These are phyloP conservation scores for Augochlora pura DNA, from an alignment of 1,140 invertebrate genomes.

Conservation along the genomic window DNA sequence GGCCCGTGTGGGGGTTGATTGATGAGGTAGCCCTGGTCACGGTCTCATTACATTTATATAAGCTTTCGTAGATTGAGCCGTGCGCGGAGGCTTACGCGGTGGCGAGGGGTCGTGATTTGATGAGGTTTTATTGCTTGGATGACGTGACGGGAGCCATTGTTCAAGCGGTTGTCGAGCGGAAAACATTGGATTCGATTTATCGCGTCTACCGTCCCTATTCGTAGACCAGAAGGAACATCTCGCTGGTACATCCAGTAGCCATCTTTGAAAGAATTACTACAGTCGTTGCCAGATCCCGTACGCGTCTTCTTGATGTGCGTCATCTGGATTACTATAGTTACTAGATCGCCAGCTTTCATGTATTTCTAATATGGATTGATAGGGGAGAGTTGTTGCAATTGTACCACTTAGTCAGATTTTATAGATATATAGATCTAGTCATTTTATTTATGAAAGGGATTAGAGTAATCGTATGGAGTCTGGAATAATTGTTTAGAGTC, in stretches of 20 bases:
- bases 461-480: too few relatives aligned
- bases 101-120: conserved; percentile 79
- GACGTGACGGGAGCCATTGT: conserved; percentile 72
- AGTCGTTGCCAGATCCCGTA: too few relatives aligned
- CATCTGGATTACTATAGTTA: too few relatives aligned
- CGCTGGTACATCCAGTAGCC: neutral
- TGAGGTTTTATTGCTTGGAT: conserved; percentile 79
- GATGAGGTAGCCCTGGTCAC: conserved; percentile 77
- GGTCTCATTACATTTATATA: conserved; percentile 81
- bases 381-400: too few relatives aligned
- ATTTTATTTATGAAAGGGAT: too few relatives aligned
- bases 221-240: neutral
- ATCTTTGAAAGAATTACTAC: neutral
- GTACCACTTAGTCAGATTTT: too few relatives aligned
- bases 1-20: conserved; percentile 75
- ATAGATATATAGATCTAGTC: too few relatives aligned
- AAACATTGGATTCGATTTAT: conserved; percentile 70
- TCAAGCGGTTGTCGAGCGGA: conserved; percentile 53
- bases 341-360: too few relatives aligned
- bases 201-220: conserved; percentile 7
- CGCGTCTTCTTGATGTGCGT: too few relatives aligned
- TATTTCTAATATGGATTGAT: too few relatives aligned
- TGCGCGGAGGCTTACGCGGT: conserved; percentile 75
- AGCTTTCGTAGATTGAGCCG: conserved; percentile 79
- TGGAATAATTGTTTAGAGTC: too few relatives aligned